Evolutionary conservation across 2,888 invertebrate species (phyloP).

Genomic region (Ichneumoninae sp.): DNA sequence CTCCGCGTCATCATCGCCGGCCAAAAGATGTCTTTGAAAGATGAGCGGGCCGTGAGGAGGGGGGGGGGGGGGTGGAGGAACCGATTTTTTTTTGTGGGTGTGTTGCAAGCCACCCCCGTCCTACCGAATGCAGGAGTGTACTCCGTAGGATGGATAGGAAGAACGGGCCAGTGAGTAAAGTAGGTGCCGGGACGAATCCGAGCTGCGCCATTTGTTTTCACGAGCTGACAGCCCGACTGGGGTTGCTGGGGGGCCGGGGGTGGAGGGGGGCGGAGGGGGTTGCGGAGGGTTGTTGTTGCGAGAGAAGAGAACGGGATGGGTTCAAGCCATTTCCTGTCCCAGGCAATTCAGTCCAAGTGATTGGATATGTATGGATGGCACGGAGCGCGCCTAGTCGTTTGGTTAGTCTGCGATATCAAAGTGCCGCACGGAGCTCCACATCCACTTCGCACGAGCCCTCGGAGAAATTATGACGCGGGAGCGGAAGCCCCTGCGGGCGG

Average conservation of each 20-base stretch:
- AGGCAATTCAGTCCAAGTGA: conserved; percentile 80
- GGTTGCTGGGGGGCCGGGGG: background rate
- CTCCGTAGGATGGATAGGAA: conserved; percentile 25
- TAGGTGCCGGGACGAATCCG: conserved; percentile 70
- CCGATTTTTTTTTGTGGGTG: conserved; percentile 39
- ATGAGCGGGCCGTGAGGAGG: conserved; percentile 14
- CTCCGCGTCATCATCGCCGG: conserved; percentile 30
- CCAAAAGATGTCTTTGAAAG: conserved; percentile 25
- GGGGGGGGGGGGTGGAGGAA: background rate
- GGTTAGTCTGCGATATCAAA: conserved; percentile 65
- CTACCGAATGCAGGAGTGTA: conserved; percentile 22
- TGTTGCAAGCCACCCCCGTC: conserved; percentile 24
- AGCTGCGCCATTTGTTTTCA: conserved; percentile 74
- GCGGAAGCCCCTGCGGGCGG: too few relatives aligned
- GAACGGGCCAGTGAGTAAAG: conserved; percentile 44
- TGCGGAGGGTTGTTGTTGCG: conserved; percentile 35
- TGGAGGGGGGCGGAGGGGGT: background rate
- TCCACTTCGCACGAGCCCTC: background rate
- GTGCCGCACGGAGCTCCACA: conserved; percentile 38
- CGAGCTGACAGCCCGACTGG: conserved; percentile 65
- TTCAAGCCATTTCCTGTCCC: conserved; percentile 77
- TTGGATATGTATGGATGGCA: conserved; percentile 75
- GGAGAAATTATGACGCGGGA: conserved; percentile 16
- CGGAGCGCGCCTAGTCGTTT: conserved; percentile 36
- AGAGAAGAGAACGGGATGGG: conserved; percentile 43